These are phyloP conservation scores for Eurosta solidaginis DNA, from an alignment of 1,140 invertebrate species.

Conservation along the genomic window DNA sequence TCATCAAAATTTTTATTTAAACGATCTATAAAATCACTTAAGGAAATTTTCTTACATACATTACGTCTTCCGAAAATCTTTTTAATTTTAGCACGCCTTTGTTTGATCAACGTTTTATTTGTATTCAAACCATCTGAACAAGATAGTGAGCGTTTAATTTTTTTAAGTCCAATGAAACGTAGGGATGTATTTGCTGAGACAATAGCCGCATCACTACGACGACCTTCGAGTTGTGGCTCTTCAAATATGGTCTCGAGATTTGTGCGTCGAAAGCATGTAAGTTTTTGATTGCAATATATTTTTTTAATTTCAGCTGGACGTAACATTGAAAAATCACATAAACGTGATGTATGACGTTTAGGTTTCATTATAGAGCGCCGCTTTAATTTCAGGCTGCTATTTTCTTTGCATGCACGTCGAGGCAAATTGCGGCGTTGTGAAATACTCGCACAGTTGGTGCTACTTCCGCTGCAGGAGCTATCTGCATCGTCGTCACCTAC, in stretches of 20 bases:
- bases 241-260: conserved; percentile 56
- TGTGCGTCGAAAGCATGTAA: conserved; percentile 51
- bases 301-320: conserved; percentile 43
- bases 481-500: not conserved
- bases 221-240: conserved; percentile 46
- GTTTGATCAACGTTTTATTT: conserved; percentile 49
- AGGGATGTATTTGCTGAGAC: conserved; percentile 44
- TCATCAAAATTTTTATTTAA: conserved; percentile 48
- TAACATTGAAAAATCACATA: conserved; percentile 26
- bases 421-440: conserved; percentile 48
- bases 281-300: conserved; percentile 47
- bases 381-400: conserved; percentile 40
- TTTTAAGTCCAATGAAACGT: conserved; percentile 45
- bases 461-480: not conserved
- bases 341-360: conserved; percentile 23
- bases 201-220: conserved; percentile 46
- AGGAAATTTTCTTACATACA: conserved; percentile 48
- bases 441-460: not conserved
- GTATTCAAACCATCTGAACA: conserved; percentile 53
- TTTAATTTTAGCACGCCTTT: conserved; percentile 52
- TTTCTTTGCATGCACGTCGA: conserved; percentile 46
- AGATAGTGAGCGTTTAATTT: conserved; percentile 45
- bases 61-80: conserved; percentile 49
- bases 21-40: conserved; percentile 51
- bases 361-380: conserved; percentile 51